Conservation (phyloP, 1,140 invertebrate genomes). For the Latrodectus geometricus region DNA sequence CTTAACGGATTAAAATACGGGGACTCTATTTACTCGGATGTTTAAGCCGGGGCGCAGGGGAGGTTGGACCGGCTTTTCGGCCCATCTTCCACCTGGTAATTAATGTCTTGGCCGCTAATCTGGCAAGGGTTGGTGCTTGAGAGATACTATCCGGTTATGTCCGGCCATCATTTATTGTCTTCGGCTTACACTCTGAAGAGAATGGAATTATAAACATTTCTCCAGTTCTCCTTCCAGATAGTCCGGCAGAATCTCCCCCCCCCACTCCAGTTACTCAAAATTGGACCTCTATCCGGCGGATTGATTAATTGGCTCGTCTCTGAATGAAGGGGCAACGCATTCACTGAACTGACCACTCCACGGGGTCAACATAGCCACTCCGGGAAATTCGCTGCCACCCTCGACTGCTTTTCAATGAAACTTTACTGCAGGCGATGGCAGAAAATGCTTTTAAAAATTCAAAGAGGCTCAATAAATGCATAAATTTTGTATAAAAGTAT, state of each 20-base stretch:
- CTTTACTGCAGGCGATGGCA: no score
- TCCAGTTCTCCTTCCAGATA: background rate
- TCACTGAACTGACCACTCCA: no score
- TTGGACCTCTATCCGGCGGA: background rate
- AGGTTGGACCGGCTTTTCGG: background rate
- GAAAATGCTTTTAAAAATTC: no score
- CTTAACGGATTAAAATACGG: background rate
- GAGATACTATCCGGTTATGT: background rate
- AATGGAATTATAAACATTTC: constrained; percentile 2
- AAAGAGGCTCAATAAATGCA: no score
- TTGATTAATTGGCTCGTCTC: background rate
- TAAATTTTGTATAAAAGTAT: no score
- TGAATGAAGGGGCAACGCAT: background rate
- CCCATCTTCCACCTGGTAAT: background rate
- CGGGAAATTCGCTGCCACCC: no score
- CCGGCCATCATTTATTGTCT: constrained; percentile 1
- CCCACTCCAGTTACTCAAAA: no score
- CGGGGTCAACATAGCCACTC: no score
- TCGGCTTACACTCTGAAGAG: background rate
- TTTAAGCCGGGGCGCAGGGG: background rate
- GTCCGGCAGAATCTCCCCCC: background rate
- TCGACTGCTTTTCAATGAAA: no score
- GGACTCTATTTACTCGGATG: background rate
- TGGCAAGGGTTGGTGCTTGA: background rate
- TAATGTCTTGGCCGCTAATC: background rate